phyloP scores from a whole-genome alignment of 2,888 invertebrate species.

The Eucriotettix oculatus region DNA sequence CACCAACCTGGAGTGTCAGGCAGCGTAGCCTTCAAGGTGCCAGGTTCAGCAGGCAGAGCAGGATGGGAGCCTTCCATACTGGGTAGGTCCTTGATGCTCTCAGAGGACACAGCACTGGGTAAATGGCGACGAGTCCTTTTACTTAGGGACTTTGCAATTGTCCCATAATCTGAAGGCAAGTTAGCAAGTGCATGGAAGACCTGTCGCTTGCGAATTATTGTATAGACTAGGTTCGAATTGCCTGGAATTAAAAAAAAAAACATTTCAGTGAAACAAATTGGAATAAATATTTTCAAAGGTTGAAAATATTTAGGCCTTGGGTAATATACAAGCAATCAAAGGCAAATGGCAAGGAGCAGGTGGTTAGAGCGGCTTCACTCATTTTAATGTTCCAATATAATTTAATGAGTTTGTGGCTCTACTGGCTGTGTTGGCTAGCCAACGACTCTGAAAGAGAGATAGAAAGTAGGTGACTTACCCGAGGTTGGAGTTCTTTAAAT shows the following conservation, averaged over 20 bases:
- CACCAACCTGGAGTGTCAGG: constrained; percentile 69
- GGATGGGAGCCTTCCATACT: constrained; percentile 68
- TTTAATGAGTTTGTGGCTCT: no score
- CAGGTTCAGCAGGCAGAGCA: constrained; percentile 77
- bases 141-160: constrained; percentile 61
- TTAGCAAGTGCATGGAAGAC: constrained; percentile 97
- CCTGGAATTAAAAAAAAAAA: constrained; percentile 32
- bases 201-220: constrained; percentile 94
- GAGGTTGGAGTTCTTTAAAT: no score
- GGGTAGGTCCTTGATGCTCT: constrained; percentile 41
- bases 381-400: no score
- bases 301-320: no score
- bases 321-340: no score
- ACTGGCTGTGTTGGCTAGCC: no score
- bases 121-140: constrained; percentile 32
- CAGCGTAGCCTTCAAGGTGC: constrained; percentile 76
- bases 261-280: no score
- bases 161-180: constrained; percentile 79
- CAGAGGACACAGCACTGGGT: constrained; percentile 23
- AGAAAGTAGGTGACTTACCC: no score
- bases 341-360: no score
- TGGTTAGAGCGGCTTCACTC: no score
- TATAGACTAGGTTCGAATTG: constrained; percentile 97
- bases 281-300: no score
- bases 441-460: no score